A percentile compares a stretch with the other conserved stretches of the same genome.
phyloP scores from a whole-genome alignment of 1,140 invertebrate genomes.

The Cephus cinctus region DNA sequence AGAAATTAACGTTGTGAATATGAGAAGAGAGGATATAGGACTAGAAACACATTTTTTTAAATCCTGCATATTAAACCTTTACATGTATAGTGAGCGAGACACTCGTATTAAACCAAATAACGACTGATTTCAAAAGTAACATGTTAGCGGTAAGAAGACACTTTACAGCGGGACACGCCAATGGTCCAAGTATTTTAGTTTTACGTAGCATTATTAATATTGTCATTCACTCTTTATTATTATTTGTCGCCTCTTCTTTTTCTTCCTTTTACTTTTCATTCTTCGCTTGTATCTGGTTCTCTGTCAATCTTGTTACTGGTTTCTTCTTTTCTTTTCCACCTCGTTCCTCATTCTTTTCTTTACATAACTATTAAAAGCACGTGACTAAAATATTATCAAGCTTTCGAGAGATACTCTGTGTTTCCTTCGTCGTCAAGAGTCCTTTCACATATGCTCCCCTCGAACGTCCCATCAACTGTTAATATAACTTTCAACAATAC shows the following conservation, averaged over 20 bases:
- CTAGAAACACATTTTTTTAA: no score
- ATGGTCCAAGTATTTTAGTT: constrained; percentile 5
- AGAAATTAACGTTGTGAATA: no score
- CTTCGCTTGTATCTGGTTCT: constrained; percentile 8
- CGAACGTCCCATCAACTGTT: not conserved
- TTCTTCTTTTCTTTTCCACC: constrained; percentile 8
- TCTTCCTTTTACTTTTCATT: constrained; percentile 4
- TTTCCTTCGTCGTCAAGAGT: constrained; percentile 8
- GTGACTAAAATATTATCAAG: constrained; percentile 15
- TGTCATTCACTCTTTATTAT: not conserved
- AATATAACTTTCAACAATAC: not conserved
- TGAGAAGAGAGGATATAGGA: no score
- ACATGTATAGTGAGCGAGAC: constrained; percentile 3
- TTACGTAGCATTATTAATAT: no score
- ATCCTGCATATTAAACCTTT: no score
- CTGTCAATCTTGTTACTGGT: constrained; percentile 22
- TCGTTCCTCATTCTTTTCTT: constrained; percentile 14
- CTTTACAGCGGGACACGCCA: not conserved
- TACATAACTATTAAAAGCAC: constrained; percentile 8
- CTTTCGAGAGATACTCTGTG: constrained; percentile 8
- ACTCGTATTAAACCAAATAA: constrained; percentile 36
- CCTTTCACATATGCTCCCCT: not conserved
- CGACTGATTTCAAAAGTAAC: constrained; percentile 35
- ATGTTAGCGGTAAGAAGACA: constrained; percentile 21
- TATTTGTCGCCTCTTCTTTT: constrained; percentile 9